Evolutionary conservation across 1,140 invertebrate genomes (phyloP).

Genomic region (Pseudachorutes palmiensis): DNA sequence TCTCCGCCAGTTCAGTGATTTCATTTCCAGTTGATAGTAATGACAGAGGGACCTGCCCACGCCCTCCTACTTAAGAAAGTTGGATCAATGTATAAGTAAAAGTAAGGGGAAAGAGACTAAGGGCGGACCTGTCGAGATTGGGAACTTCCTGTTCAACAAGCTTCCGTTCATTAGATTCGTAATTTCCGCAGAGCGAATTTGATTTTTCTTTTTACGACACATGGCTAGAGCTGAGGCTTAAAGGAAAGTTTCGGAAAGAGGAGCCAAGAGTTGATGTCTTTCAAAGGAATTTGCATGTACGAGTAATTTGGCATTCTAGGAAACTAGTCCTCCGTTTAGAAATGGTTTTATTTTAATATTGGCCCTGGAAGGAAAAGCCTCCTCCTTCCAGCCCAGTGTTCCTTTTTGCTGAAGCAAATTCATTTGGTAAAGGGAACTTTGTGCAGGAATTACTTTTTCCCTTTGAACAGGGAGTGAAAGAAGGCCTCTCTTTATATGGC

Average conservation of each 20-base stretch:
- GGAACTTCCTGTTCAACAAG: slow-evolving; percentile 2
- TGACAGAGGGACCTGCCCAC: no score
- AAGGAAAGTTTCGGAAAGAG: not conserved
- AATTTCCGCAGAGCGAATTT: slow-evolving; percentile 4
- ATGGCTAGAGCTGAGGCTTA: not conserved
- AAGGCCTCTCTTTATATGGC: no score
- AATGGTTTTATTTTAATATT: not conserved
- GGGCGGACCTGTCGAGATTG: not conserved
- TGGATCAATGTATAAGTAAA: no score
- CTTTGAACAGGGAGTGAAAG: no score
- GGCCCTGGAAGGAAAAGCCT: no score
- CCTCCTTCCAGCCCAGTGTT: no score
- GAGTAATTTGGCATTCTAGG: not conserved
- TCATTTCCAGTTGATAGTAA: no score
- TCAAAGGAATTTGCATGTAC: not conserved
- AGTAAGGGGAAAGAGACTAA: not conserved
- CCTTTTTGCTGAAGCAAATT: no score
- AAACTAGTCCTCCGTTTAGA: not conserved
- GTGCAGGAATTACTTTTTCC: no score
- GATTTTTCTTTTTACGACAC: not conserved
- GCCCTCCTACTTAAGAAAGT: slow-evolving; percentile 3
- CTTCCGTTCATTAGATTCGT: slow-evolving; percentile 1
- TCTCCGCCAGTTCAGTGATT: no score
- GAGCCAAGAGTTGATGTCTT: not conserved
- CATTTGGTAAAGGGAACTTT: no score